Conservation (phyloP, 2,113 vertebrate species). For the Bos taurus region DNA sequence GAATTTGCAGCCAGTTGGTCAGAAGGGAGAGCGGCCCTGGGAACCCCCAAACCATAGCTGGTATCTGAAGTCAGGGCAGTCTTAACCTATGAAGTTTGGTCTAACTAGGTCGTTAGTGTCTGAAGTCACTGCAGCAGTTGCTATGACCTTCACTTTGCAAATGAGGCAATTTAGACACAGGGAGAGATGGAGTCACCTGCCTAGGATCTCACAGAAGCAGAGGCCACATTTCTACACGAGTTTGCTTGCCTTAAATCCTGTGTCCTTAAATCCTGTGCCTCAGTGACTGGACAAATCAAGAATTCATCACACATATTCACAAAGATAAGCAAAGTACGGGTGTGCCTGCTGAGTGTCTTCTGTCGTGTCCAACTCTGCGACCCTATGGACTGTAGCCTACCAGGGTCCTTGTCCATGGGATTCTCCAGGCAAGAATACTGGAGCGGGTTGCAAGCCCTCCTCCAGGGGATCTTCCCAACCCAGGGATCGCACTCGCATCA, state of each 20-base stretch:
- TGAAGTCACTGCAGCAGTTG: not conserved
- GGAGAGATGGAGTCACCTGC: not conserved
- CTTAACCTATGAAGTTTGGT: not conserved
- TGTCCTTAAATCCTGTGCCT: not conserved
- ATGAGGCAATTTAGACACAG: not conserved
- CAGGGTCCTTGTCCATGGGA: too few species aligned
- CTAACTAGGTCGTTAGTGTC: not conserved
- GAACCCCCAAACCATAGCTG: not conserved
- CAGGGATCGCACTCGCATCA: too few species aligned
- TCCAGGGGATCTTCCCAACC: too few species aligned
- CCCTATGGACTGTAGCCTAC: too few species aligned
- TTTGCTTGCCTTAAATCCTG: not conserved
- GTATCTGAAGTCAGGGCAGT: not conserved
- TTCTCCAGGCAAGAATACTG: too few species aligned
- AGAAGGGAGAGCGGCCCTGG: not conserved
- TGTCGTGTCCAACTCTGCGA: too few species aligned
- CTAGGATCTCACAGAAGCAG: not conserved
- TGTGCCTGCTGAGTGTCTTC: too few species aligned
- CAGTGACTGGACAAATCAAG: not conserved
- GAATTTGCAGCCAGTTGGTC: not conserved
- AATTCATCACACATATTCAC: not conserved
- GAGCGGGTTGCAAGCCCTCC: too few species aligned
- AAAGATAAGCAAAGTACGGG: not conserved
- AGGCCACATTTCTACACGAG: not conserved
- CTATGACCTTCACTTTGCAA: not conserved